Base-by-base conservation (phyloP, 2,113 vertebrate genomes). In the Struthio camelus region DNA sequence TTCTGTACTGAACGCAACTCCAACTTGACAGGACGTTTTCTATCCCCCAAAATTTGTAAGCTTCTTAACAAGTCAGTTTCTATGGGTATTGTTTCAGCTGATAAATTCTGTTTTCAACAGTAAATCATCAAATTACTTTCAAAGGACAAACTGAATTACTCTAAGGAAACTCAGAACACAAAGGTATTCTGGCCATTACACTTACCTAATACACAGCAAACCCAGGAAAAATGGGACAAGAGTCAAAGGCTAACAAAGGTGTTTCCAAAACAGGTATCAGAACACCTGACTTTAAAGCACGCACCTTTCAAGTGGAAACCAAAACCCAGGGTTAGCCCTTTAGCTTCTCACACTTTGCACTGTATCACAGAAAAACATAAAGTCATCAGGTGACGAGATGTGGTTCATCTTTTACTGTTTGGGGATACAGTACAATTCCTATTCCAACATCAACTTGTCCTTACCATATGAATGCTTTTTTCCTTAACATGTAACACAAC, bases 401-500 rank as follows among this genome's bases (percentile, higher is more conserved):
- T 0, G 77, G 28, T 27, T 73, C 7, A 65, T 48, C 51, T 67
- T 40, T 46, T 19, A 53, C 12, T 0, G 0, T 38, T 22, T 34
- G 5, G 5, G 5, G 17, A 46, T 30, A 71, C 4, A 34, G 34
- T 3, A 71, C 34, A 79, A 85, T 25, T 87, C 32, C 5, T 20
- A 76, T 6, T 4, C 6, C 20, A 11, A 44, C 30, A 53, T 14
- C 32, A 93, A 85, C 7, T 58, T 14, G 44, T 11, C 16, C 14
- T 73, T 61, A 84, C 17, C 40, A 72, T 71, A 86, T 2, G 6
- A 70, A 71, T 88, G 14, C 1, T 1, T 22, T 18, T 61, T 20
- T 12, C 12, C 22, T 28, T 61, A 8, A 80, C 34, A 61, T 71
- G 2, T 48, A 78, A 62, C 34, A 70, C 7, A 56, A 19, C 10